These are phyloP conservation scores for Parochlus steinenii DNA, from an alignment of 2,888 invertebrate genomes.

Conservation along the genomic window DNA sequence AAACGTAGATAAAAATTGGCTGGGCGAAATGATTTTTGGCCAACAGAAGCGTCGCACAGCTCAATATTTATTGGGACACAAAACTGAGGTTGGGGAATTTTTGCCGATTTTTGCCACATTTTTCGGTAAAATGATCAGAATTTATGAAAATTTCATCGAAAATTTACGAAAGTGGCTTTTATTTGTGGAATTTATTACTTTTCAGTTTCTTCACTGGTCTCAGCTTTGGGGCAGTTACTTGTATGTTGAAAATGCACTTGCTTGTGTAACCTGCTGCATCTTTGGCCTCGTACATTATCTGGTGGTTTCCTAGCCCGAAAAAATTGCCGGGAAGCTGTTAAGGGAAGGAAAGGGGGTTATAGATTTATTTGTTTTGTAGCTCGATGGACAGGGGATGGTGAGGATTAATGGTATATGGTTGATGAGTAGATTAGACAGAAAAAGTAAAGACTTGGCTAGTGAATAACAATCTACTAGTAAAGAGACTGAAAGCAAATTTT, in stretches of 20 bases:
- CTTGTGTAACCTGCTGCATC: constrained; percentile 33
- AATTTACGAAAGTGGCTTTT: background rate
- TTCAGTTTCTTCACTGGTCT: constrained; percentile 13
- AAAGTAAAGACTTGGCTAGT: background rate
- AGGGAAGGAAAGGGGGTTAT: constrained; percentile 11
- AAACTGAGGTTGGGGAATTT: too few species aligned
- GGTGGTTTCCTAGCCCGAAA: constrained; percentile 31
- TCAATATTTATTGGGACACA: too few species aligned
- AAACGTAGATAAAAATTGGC: too few species aligned
- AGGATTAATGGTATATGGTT: background rate
- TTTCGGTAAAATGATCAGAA: too few species aligned
- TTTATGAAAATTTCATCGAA: background rate
- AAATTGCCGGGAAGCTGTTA: constrained; percentile 30
- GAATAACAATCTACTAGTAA: constrained; percentile 7
- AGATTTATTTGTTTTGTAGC: constrained; percentile 1
- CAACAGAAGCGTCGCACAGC: too few species aligned
- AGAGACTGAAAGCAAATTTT: background rate
- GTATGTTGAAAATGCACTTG: constrained; percentile 29
- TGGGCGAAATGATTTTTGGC: too few species aligned
- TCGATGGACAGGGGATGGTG: background rate
- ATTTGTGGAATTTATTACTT: constrained; percentile 11
- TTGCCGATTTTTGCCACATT: too few species aligned
- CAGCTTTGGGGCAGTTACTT: constrained; percentile 15
- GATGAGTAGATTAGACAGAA: constrained; percentile 1
- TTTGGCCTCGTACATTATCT: constrained; percentile 32